Conservation (phyloP, 53 echinoderm and acorn worm species). For the Pentamera pediparva region DNA sequence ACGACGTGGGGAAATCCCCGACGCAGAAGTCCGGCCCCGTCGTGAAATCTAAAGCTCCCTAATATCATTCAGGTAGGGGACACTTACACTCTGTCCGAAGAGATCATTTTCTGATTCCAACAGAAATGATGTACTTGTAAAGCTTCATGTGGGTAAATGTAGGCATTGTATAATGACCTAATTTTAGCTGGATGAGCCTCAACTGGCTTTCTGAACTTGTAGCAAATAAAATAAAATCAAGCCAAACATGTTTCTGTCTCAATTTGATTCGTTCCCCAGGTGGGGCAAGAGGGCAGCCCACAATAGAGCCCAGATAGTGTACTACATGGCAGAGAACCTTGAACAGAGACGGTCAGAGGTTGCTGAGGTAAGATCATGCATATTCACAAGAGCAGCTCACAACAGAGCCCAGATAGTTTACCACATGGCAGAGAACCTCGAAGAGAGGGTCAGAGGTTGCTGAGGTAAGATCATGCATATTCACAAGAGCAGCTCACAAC, state of each 20-base stretch:
- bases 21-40: too few species aligned
- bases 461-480: too few species aligned
- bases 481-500: too few species aligned
- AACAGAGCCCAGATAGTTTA: constrained; percentile 99
- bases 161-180: neutral
- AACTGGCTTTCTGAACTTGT: too few species aligned
- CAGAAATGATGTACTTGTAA: too few species aligned
- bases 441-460: constrained; percentile 82
- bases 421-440: constrained; percentile 99
- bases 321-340: constrained; percentile 99
- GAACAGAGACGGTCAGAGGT: constrained; percentile 81
- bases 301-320: constrained; percentile 99
- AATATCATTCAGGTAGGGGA: too few species aligned
- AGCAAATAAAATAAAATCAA: neutral
- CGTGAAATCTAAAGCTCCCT: too few species aligned
- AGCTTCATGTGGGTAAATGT: neutral
- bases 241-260: neutral
- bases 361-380: constrained; percentile 36
- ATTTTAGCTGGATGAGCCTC: too few species aligned
- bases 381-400: constrained; percentile 94
- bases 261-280: constrained; percentile 30
- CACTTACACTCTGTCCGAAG: too few species aligned
- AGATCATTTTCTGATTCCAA: too few species aligned
- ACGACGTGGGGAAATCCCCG: too few species aligned
- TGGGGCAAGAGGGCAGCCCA: constrained; percentile 99